Evolutionary conservation across 35 echinoderm and acorn worm species (phyloP), one percentile per base, ranked within the genome.

Genomic region (Antedon bifida): DNA sequence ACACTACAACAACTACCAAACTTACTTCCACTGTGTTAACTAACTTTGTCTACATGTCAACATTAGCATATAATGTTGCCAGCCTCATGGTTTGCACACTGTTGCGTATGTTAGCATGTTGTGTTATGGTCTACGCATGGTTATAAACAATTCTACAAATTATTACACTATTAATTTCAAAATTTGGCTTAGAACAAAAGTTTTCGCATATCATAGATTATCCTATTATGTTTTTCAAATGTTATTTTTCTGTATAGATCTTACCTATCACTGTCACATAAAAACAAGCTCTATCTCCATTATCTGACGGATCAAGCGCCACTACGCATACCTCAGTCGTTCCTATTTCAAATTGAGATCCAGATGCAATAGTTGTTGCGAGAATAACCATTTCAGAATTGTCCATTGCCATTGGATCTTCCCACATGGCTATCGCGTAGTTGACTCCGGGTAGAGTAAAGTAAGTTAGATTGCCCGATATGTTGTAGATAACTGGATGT

Each of bases 291-390:
- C 51, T 64, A 19, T 64, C 51, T 19, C 51, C 51, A 64, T 64
- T 64, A 64, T 12, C 5, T 21, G 51, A 64, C 26, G 51, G 51
- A 64, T 64, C 51, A 8, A 64, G 26, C 9, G 51, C 51, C 51
- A 23, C 1, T 19, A 23, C 19, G 19, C 51, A 64, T 19, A 83
- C 85, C 3, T 11, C 21, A n/a, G 77, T 86, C 1, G 32, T 75
- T 10, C 85, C 85, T 11, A 79, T 33, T 26, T 14, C 0, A 78
- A 86, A 86, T 26, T 79, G 79, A 3, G 76, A 64, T 64, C 85
- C 85, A 17, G 85, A 75, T 23, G 28, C 30, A 34, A 30, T 31
- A 46, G 29, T 21, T 84, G 35, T 36, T 34, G 35, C 79, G n/a
- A 35, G 4, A 13, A 39, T 5, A 42, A 14, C 35, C 28, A 19